Conservation (phyloP, 1,140 invertebrate genomes). For the Aphidius ervi region DNA sequence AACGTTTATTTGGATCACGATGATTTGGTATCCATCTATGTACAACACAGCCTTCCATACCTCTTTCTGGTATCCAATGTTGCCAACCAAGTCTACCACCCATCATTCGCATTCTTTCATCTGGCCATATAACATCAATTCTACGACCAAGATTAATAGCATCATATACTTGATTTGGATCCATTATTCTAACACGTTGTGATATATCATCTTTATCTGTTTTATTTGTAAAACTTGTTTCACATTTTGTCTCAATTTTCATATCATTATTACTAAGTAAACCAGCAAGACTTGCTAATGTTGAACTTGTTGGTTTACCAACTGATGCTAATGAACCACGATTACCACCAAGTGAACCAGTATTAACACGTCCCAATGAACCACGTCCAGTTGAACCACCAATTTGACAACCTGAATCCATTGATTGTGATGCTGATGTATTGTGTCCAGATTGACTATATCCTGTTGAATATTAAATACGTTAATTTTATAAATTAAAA, state of each 20-base stretch:
- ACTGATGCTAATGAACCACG: constrained; percentile 73
- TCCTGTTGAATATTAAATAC: constrained; percentile 19
- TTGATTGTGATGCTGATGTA: constrained; percentile 56
- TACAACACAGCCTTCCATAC: constrained; percentile 87
- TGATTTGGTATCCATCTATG: constrained; percentile 90
- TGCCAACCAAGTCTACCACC: constrained; percentile 85
- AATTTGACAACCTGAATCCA: constrained; percentile 54
- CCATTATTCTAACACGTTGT: constrained; percentile 64
- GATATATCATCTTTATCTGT: constrained; percentile 55
- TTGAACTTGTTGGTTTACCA: constrained; percentile 77
- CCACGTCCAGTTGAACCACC: constrained; percentile 50
- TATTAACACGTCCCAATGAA: constrained; percentile 50
- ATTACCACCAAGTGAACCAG: constrained; percentile 61
- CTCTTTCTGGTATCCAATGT: constrained; percentile 81
- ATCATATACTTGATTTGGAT: constrained; percentile 79
- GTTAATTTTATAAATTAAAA: too few species aligned
- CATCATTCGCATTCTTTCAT: constrained; percentile 76
- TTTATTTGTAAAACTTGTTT: constrained; percentile 48
- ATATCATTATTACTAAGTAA: constrained; percentile 56
- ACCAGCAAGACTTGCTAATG: constrained; percentile 75
- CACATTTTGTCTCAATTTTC: constrained; percentile 46
- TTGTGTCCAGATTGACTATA: constrained; percentile 53
- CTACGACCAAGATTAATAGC: constrained; percentile 83
- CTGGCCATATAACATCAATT: constrained; percentile 90
- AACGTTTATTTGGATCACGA: constrained; percentile 76